Evolutionary conservation across 2,113 vertebrate species (phyloP).

Genomic region (Apistogramma diplotaenia): DNA sequence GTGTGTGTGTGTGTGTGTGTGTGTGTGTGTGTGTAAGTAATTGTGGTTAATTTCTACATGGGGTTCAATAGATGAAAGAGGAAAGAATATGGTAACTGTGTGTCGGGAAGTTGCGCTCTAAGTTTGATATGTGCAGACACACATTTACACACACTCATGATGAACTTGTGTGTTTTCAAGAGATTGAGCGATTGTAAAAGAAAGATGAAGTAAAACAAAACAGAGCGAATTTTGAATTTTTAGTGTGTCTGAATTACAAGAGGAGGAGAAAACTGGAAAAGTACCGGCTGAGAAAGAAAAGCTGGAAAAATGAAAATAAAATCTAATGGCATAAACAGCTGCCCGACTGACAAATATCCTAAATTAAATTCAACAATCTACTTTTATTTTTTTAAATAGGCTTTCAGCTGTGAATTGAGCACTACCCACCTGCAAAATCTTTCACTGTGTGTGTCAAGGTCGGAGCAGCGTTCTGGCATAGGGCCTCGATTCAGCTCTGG

Average conservation of each 20-base stretch:
- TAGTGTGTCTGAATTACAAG: background rate
- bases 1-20: slow-evolving; percentile 35
- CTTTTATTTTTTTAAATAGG: too few species aligned
- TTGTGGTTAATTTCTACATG: slow-evolving; percentile 30
- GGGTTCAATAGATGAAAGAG: slow-evolving; percentile 10
- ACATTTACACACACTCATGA: background rate
- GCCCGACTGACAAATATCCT: background rate
- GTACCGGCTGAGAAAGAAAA: background rate
- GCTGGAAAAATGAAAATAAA: background rate
- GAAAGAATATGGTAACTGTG: background rate
- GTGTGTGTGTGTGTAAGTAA: background rate
- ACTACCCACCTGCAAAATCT: background rate
- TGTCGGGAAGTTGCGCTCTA: background rate
- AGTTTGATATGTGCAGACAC: background rate
- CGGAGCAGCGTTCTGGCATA: background rate
- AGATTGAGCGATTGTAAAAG: background rate
- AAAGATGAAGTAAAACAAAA: background rate
- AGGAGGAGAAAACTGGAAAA: background rate
- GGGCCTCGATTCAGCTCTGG: background rate
- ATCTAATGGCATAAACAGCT: background rate
- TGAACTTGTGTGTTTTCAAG: background rate
- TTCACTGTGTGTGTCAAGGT: background rate
- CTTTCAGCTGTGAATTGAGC: background rate
- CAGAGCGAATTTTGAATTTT: background rate
- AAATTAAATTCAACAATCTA: background rate